These are phyloP conservation scores for Montipora sp. DNA, from an alignment of 64 coral and sea anemone species.

Conservation along the genomic window DNA sequence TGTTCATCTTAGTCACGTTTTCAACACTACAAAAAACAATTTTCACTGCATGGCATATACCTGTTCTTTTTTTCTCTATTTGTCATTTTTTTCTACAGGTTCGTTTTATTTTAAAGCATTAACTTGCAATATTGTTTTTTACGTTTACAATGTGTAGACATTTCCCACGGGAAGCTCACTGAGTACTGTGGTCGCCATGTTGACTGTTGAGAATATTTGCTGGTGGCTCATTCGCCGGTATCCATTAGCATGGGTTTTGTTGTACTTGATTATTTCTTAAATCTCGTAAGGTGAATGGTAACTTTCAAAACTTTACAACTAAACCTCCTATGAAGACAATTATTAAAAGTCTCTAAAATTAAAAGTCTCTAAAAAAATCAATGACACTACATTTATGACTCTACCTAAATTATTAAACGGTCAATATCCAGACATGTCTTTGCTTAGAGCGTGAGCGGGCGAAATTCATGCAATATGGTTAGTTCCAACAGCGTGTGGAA, in stretches of 20 bases:
- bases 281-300: not conserved
- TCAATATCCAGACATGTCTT: too few relatives aligned
- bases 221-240: slow-evolving; percentile 24
- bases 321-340: not conserved
- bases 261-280: not conserved
- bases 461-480: too few relatives aligned
- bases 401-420: too few relatives aligned
- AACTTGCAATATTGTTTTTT: not conserved
- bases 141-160: not conserved
- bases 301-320: not conserved
- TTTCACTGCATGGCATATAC: not conserved
- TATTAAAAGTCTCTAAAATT: too few relatives aligned
- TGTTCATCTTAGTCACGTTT: too few relatives aligned
- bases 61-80: not conserved
- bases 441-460: too few relatives aligned
- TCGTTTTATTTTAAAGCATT: not conserved
- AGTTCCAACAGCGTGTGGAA: too few relatives aligned
- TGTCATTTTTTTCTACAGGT: not conserved
- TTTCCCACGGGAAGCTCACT: slow-evolving; percentile 51
- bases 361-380: too few relatives aligned
- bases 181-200: not conserved
- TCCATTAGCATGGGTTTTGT: slow-evolving; percentile 7
- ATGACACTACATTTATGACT: too few relatives aligned
- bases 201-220: not conserved
- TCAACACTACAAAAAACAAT: not conserved